A percentile compares a stretch with the other conserved stretches of the same genome.
Conservation (phyloP, 2,888 invertebrate genomes). For the Oithona nana region DNA sequence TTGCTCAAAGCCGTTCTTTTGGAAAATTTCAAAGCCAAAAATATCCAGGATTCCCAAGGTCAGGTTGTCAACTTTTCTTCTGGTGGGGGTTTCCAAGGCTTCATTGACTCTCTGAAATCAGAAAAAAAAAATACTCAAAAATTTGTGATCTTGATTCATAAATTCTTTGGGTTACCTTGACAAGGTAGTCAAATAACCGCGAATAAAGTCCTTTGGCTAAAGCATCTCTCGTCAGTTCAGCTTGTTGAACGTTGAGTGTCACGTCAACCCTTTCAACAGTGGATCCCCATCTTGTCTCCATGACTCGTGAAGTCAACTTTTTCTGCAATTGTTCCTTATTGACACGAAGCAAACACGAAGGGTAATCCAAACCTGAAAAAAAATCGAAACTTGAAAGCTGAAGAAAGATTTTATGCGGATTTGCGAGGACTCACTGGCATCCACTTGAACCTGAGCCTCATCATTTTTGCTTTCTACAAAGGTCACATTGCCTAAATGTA, state of each 20-base stretch:
- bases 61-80: constrained; percentile 21
- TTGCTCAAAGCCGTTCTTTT: constrained; percentile 47
- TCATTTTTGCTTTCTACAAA: constrained; percentile 38
- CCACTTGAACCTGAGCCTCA: constrained; percentile 24
- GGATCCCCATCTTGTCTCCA: constrained; percentile 10
- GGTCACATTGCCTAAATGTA: constrained; percentile 42
- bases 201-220: constrained; percentile 44
- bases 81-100: constrained; percentile 37
- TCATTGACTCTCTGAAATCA: constrained; percentile 37
- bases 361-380: constrained; percentile 1
- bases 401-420: background rate
- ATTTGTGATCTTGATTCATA: too few species aligned
- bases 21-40: constrained; percentile 50
- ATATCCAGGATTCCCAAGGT: constrained; percentile 47
- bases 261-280: constrained; percentile 33
- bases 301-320: constrained; percentile 7
- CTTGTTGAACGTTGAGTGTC: constrained; percentile 42
- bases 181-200: constrained; percentile 42
- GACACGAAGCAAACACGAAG: background rate
- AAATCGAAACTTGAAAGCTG: too few species aligned
- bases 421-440: too few species aligned
- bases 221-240: constrained; percentile 42
- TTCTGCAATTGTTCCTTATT: background rate
- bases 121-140: background rate
- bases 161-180: constrained; percentile 32